Evolutionary conservation across 2,888 invertebrate species (phyloP), one percentile per base, ranked within the genome.

Genomic region (Priocnemis perturbator): DNA sequence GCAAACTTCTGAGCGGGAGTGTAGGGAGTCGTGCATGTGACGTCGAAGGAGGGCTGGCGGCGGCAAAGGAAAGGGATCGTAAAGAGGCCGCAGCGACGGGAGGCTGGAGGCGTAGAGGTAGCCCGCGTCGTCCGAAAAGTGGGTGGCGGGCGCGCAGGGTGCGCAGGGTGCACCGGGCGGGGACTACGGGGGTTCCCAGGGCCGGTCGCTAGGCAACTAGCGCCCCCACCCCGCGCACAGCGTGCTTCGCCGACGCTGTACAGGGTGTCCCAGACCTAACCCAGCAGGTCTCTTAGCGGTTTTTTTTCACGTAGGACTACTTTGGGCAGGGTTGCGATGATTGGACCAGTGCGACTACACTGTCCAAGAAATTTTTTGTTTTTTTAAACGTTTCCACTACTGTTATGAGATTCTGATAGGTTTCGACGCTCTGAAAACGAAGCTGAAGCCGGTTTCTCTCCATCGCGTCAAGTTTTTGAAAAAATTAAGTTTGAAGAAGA

Each of bases 161-260:
- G 69, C 67, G 62, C 74, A 48, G 74, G 74, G 75, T 76, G 63
- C 69, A 48, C 67, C 72, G 71, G 68, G 66, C 64, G 71, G 74
- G 73, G 71, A 67, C 69, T 64, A 76, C 77, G 65, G 71, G 73
- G 78, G 73, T 81, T 74, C 58, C 73, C 77, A 73, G 78, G 75
- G 73, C 60, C 62, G 77, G 83, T 83, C 83, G 83, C 83, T 83
- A 83, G 83, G 83, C 83, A 83, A 83, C 83, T 82, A 77, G 79
- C 83, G 81, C 85, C 85, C 83, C 79, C 76, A 77, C 80, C 74
- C 74, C 71, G 59, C 53, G 60, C 50, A 47, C 60, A 60, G 19
- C 60, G 26, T 23, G 37, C 61, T 21, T 55, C 58, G 1, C n/a
- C 67, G 65, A 65, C 65, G 58, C 67, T 66, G 61, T 50, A 50